Percentiles rank a stretch among this genome's conserved stretches.
Conservation (phyloP, 2,113 vertebrate species). For the Geococcyx californianus region DNA sequence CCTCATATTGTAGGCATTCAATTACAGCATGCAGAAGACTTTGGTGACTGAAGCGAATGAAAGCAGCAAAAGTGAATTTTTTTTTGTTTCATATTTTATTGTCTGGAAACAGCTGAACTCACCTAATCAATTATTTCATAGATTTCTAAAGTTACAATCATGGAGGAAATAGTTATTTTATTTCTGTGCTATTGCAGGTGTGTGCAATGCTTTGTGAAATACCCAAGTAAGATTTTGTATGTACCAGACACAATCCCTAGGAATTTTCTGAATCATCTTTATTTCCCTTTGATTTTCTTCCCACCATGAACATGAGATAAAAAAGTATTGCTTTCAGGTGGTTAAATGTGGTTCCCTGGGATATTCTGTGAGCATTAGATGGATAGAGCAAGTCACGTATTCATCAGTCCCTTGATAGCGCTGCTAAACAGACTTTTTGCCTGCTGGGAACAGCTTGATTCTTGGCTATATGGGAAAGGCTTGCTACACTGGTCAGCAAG, state of each 20-base stretch:
- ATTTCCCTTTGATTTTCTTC: constrained; percentile 43
- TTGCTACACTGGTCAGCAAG: not conserved
- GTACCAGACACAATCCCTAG: not conserved
- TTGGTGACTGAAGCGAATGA: not conserved
- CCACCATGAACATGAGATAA: not conserved
- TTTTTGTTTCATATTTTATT: constrained; percentile 45
- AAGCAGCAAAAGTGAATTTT: not conserved
- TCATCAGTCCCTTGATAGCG: not conserved
- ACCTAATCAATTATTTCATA: not conserved
- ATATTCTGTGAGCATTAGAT: not conserved
- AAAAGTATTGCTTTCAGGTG: not conserved
- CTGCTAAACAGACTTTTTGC: not conserved
- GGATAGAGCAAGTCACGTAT: not conserved
- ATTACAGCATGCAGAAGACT: not conserved
- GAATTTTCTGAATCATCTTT: constrained; percentile 35
- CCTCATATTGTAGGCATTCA: not conserved
- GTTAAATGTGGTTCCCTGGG: not conserved
- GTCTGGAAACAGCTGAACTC: not conserved
- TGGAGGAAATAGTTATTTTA: not conserved
- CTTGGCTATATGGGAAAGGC: not conserved
- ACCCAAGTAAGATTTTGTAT: not conserved
- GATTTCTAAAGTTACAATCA: not conserved
- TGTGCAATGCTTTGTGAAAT: not conserved
- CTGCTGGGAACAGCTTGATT: not conserved
- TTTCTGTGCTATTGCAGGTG: not conserved